Evolutionary conservation across 2,113 vertebrate genomes (phyloP), one percentile per base, ranked within the genome.

Genomic region (Carlito syrichta): DNA sequence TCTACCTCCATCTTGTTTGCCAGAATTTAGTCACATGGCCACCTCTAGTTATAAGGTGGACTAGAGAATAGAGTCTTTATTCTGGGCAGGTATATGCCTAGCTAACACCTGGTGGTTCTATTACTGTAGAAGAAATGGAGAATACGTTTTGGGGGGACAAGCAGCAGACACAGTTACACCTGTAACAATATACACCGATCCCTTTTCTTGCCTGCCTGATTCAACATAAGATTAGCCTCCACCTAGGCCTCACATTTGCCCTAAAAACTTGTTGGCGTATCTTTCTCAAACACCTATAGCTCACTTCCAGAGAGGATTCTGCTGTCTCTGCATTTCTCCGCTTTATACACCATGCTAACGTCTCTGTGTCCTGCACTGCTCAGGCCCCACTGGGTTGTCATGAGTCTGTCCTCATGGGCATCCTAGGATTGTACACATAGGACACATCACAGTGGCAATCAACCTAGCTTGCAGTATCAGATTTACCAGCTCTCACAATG

Each of bases 1-100:
- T 84, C 50, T 96, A 27, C 43, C 11, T 69, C 43, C 54, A 9
- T 89, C 23, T 50, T 76, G 0, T 32, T 88, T 35, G 38, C 77
- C 86, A 91, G 66, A 81, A 93, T 3, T 92, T 93, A 58, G 86
- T 90, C 54, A 81, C 25, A 10, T 89, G 69, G 50, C 54, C 22
- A 52, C 22, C 32, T 13, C 23, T 77, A 50, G 2, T 78, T 78
- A 62, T 32, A 79, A 83, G 58, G 52, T 82, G 50, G 40, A 35
- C 38, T 89, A 60, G 60, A 17, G 86, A 89, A 45, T 66, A 23
- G 30, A 54, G 7, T 84, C 68, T 90, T 60, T 92, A 40, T 62
- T 89, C 32, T 63, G 27, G 38, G 22, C 2, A 71, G 25, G 20
- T n/a, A 32, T 32, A 25, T 69, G 23, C 63, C 43, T 63, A 14